Evolutionary conservation across 2,888 invertebrate species (phyloP).

Genomic region (Hofmannophila pseudospretella): DNA sequence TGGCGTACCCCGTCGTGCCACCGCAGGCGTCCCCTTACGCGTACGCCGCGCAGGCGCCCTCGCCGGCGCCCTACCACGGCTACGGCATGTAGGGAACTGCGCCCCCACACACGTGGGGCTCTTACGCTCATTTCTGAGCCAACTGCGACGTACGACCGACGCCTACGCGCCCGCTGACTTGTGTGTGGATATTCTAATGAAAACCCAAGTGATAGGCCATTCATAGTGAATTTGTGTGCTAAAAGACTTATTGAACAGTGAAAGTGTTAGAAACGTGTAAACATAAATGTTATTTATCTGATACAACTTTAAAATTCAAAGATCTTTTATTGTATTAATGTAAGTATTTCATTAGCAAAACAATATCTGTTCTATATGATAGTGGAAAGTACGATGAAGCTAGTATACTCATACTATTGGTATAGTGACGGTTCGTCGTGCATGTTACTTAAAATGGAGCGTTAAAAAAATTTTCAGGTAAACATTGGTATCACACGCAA

Average conservation of each 20-base stretch:
- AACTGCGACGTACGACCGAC: neutral
- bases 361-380: neutral
- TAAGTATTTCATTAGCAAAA: neutral
- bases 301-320: no score
- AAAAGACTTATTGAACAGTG: neutral
- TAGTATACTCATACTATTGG: no score
- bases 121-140: slow-evolving; percentile 32
- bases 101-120: slow-evolving; percentile 28
- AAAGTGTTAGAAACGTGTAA: no score
- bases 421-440: no score
- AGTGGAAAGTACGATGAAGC: no score
- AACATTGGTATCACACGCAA: slow-evolving; percentile 2
- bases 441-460: no score
- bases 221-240: neutral
- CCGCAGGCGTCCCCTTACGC: slow-evolving; percentile 69
- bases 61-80: slow-evolving; percentile 74
- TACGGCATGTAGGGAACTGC: slow-evolving; percentile 71
- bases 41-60: slow-evolving; percentile 73
- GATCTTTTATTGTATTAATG: no score
- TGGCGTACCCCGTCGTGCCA: slow-evolving; percentile 66
- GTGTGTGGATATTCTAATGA: neutral
- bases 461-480: no score
- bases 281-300: no score
- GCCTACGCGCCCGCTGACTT: neutral
- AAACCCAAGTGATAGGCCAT: neutral